A percentile compares a stretch with the other conserved stretches of the same genome.
phyloP scores from a whole-genome alignment of 2,888 invertebrate species.

The Tenthredo mesomela region DNA sequence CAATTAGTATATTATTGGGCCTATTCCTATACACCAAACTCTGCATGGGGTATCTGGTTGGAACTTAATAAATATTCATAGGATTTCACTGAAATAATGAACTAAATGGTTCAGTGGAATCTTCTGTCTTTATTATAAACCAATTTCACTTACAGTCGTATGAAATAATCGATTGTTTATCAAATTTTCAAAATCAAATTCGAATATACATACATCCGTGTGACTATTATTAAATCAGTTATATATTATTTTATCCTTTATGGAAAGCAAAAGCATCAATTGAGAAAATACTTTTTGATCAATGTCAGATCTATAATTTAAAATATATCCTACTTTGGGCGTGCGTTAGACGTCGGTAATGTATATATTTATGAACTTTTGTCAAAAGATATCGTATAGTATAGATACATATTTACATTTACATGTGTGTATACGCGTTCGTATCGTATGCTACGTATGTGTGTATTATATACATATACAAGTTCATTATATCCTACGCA shows the following conservation, averaged over 20 bases:
- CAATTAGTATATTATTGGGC: conserved; percentile 31
- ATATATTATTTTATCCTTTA: background rate
- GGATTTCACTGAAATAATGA: conserved; percentile 37
- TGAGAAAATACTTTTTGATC: conserved; percentile 28
- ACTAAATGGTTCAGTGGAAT: conserved; percentile 40
- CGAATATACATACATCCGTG: background rate
- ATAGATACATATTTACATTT: conserved; percentile 30
- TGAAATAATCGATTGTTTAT: background rate
- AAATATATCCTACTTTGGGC: conserved; percentile 40
- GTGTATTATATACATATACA: background rate
- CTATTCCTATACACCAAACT: conserved; percentile 50
- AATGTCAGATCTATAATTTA: conserved; percentile 36
- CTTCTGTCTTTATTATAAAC: background rate
- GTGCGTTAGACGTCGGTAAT: conserved; percentile 9
- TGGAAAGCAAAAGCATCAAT: background rate
- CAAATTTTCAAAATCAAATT: background rate
- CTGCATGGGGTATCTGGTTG: background rate
- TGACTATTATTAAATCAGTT: background rate
- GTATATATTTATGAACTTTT: conserved; percentile 37
- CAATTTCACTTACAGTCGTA: background rate
- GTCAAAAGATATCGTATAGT: conserved; percentile 28
- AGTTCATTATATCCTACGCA: conserved; percentile 13
- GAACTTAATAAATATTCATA: background rate
- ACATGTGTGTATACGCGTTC: background rate
- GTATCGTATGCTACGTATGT: background rate